Conservation (phyloP, 1,140 invertebrate genomes). For the Globodera rostochiensis region DNA sequence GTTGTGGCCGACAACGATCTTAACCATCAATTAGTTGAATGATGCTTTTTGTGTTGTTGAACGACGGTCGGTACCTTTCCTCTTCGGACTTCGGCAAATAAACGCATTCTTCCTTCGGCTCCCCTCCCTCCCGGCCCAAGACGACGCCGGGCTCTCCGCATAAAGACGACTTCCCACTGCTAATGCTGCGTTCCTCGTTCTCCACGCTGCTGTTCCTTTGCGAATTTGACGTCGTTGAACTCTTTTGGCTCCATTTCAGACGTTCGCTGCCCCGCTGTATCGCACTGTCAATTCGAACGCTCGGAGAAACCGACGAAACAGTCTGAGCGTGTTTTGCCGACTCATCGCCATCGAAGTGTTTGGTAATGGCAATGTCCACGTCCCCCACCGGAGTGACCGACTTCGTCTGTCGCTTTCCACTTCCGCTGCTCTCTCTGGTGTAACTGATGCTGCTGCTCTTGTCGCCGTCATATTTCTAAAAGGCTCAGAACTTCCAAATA, state of each 20-base stretch:
- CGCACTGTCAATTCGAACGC: slow-evolving; percentile 37
- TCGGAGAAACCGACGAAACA: slow-evolving; percentile 35
- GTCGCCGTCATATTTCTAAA: slow-evolving; percentile 48
- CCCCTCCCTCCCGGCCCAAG: background rate
- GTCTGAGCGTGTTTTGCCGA: background rate
- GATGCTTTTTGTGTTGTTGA: no score
- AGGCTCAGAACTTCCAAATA: background rate
- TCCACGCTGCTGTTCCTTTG: slow-evolving; percentile 19
- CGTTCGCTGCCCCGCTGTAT: slow-evolving; percentile 40
- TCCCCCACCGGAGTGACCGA: background rate
- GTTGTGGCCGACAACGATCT: slow-evolving; percentile 16
- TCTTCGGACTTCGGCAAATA: background rate
- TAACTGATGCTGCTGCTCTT: slow-evolving; percentile 30
- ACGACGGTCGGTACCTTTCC: background rate
- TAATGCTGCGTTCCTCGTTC: background rate
- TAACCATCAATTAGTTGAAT: background rate
- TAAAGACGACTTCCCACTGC: slow-evolving; percentile 10
- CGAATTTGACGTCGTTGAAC: slow-evolving; percentile 23
- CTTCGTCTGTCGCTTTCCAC: background rate
- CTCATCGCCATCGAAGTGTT: slow-evolving; percentile 11
- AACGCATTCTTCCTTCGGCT: slow-evolving; percentile 5
- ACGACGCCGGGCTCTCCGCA: background rate
- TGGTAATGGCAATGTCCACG: background rate
- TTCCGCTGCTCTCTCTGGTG: slow-evolving; percentile 29
- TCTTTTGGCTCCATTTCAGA: slow-evolving; percentile 25